Evolutionary conservation across 2,113 vertebrate species (phyloP), one percentile per base, ranked within the genome.

Genomic region (Acanthochromis polyacanthus): DNA sequence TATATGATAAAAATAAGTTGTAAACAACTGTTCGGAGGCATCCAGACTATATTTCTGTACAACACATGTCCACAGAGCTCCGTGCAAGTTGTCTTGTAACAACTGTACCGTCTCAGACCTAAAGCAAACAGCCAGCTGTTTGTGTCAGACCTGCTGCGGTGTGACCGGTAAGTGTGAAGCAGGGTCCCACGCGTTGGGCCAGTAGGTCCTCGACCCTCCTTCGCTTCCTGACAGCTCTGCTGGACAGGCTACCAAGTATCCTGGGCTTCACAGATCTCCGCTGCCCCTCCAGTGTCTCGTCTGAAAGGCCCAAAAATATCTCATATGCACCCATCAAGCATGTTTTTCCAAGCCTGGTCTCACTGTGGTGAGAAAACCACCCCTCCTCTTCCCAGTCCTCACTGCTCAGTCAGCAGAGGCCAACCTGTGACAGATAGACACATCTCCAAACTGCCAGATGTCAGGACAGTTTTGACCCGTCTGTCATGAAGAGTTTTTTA

Each of bases 51-150:
- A 63, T 11, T 25, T 45, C 59, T n/a, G 38, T 52, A 28, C 64
- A 48, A 60, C 15, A 40, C 56, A 15, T 87, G 82, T 82, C 70
- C 77, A 80, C 76, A 46, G 75, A 66, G 71, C 80, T 87, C 4
- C 63, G 80, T 91, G 90, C 91, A 73, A 71, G 76, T 82, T 79
- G 83, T 86, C 93, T 82, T 87, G 88, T 91, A 93, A 92, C 87
- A 90, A 90, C 85, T 91, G 86, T 77, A 75, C 68, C 71, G 59
- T 89, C 82, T 88, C 91, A 89, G 92, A 92, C 92, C 55, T 0
- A 90, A 83, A 92, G 92, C 92, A 95, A 93, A 94, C 91, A 94
- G 65, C 70, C 65, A 43, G 59, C 79, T 84, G 90, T 94, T 94
- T 93, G 91, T 86, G 88, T 87, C 88, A 83, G 85, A 81, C 89